Conservation (phyloP, 2,797 vertebrate species). For the Prunella strophiata region DNA sequence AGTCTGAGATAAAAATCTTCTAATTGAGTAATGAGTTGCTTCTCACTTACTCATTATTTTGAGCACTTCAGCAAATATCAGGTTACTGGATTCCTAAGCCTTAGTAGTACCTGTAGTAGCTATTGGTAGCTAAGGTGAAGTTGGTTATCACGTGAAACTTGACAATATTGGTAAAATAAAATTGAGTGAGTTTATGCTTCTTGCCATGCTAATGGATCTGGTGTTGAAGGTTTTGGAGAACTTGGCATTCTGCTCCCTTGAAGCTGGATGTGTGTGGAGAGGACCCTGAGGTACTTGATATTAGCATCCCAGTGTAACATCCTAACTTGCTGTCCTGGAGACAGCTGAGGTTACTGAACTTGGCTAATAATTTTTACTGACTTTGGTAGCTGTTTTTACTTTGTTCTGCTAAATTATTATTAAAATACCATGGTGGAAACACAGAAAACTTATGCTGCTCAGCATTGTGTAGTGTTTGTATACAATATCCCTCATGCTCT, state of each 20-base stretch:
- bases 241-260: not conserved
- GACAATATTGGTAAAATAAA: not conserved
- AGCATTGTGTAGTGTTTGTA: not conserved
- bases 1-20: not conserved
- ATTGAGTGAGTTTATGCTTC: not conserved
- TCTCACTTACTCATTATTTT: not conserved
- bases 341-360: not conserved
- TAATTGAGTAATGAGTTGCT: not conserved
- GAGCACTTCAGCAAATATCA: not conserved
- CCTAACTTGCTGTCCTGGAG: not conserved
- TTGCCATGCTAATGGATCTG: not conserved
- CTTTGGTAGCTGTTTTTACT: not conserved
- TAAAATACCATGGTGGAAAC: not conserved
- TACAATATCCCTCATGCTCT: not conserved
- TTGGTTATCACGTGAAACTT: not conserved
- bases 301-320: not conserved
- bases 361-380: not conserved
- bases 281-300: not conserved
- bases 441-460: not conserved
- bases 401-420: not conserved
- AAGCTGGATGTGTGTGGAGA: not conserved
- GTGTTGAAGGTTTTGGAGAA: not conserved
- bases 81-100: not conserved
- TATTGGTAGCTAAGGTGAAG: not conserved
- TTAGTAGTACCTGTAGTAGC: not conserved